phyloP scores from a whole-genome alignment of 2,113 vertebrate species.

The Helogale parvula region DNA sequence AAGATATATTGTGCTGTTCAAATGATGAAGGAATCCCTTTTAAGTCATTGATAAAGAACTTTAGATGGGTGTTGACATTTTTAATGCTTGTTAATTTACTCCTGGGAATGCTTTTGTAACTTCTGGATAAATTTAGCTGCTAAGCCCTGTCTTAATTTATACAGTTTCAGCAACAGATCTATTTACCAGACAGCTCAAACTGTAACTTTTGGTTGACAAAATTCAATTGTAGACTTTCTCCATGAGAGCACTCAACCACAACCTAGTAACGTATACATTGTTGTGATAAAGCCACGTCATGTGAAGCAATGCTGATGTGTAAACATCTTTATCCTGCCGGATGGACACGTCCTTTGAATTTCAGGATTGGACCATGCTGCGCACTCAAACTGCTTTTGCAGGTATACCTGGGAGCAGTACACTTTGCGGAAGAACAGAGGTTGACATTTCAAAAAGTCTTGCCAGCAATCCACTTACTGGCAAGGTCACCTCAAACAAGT shows the following conservation, averaged over 20 bases:
- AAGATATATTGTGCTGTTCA: neutral
- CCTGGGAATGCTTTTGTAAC: conserved; percentile 7
- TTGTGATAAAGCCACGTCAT: neutral
- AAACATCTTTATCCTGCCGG: neutral
- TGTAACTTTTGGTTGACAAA: neutral
- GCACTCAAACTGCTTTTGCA: neutral
- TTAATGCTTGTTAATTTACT: conserved; percentile 34
- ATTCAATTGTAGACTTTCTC: neutral
- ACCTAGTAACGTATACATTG: neutral
- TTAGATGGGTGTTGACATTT: conserved; percentile 27
- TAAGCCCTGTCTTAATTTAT: neutral
- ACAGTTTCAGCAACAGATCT: neutral
- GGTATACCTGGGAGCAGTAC: neutral
- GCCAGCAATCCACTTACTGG: neutral
- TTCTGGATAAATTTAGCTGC: conserved; percentile 22
- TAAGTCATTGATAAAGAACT: conserved; percentile 22
- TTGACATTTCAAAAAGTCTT: neutral
- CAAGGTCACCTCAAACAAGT: neutral
- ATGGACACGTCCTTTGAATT: neutral
- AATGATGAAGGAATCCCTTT: conserved; percentile 28
- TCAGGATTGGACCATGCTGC: neutral
- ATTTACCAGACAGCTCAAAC: neutral
- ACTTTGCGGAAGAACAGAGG: neutral
- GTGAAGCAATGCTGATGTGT: neutral
- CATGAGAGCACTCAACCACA: neutral